These are phyloP conservation scores for Ciconia maguari DNA, from an alignment of 2,113 vertebrate species.

Conservation along the genomic window DNA sequence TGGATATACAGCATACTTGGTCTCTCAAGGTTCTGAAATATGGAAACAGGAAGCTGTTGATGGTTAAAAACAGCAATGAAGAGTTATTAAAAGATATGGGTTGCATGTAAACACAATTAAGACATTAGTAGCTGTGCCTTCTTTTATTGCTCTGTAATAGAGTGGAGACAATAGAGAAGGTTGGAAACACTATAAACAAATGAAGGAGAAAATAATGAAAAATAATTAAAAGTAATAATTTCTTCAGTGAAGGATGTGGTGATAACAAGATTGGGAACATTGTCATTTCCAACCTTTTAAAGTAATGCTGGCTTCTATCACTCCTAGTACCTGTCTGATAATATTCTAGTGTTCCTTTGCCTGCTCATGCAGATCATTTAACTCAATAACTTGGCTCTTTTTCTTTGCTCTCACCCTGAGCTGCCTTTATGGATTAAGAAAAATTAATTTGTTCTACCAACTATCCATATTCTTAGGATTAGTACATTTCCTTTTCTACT, in stretches of 20 bases:
- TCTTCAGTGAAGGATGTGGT: not conserved
- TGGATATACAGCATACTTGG: not conserved
- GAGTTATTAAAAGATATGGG: not conserved
- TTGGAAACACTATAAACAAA: not conserved
- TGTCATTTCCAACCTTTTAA: not conserved
- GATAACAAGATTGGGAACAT: not conserved
- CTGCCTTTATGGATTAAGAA: not conserved
- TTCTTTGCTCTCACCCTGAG: not conserved
- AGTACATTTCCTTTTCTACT: not conserved
- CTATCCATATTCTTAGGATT: not conserved
- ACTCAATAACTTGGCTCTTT: not conserved
- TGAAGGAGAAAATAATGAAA: not conserved
- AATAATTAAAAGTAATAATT: not conserved
- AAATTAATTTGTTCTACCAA: not conserved
- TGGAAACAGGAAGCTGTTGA: not conserved
- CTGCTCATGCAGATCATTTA: not conserved
- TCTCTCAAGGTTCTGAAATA: not conserved
- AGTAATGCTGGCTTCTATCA: not conserved
- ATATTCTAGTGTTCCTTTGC: not conserved
- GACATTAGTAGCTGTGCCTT: not conserved
- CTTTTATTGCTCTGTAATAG: not conserved
- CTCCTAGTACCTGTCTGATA: not conserved
- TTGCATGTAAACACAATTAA: not conserved
- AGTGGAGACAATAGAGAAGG: not conserved
- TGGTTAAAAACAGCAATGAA: not conserved